These are phyloP conservation scores for Pseudococcus longispinus DNA, from an alignment of 2,888 invertebrate genomes.

Conservation along the genomic window DNA sequence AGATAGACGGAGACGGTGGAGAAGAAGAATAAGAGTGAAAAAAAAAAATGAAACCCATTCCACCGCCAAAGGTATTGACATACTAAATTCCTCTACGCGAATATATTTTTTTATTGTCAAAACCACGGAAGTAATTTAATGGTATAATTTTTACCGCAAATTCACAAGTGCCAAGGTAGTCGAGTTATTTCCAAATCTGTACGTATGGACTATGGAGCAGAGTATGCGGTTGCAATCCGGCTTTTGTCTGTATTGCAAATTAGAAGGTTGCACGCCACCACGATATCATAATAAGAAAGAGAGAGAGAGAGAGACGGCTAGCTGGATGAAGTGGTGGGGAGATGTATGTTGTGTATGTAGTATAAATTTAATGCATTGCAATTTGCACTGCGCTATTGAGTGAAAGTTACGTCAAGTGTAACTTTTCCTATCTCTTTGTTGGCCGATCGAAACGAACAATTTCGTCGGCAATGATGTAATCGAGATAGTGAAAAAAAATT, in stretches of 20 bases:
- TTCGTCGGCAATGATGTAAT: slow-evolving; percentile 9
- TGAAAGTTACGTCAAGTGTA: slow-evolving; percentile 46
- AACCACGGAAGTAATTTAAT: slow-evolving; percentile 39
- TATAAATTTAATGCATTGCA: slow-evolving; percentile 29
- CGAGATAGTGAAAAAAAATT: slow-evolving; percentile 1
- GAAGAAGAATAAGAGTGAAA: neutral
- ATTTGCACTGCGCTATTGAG: slow-evolving; percentile 32
- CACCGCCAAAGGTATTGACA: slow-evolving; percentile 21
- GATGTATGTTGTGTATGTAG: neutral
- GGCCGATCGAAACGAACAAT: slow-evolving; percentile 24
- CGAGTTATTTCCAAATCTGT: slow-evolving; percentile 36
- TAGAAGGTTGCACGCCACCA: neutral
- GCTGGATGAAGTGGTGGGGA: neutral
- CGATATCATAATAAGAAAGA: neutral
- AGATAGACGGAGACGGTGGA: neutral
- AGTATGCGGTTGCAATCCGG: slow-evolving; percentile 34
- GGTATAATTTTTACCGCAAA: slow-evolving; percentile 28
- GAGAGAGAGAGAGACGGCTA: neutral
- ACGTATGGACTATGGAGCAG: neutral
- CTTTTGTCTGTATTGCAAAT: slow-evolving; percentile 29
- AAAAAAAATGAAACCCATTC: neutral
- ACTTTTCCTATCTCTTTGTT: slow-evolving; percentile 35
- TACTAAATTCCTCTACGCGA: neutral
- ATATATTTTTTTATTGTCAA: slow-evolving; percentile 32
- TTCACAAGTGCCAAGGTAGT: slow-evolving; percentile 34